Base-by-base conservation (phyloP, 2,113 vertebrate species). In the Aptenodytes forsteri region DNA sequence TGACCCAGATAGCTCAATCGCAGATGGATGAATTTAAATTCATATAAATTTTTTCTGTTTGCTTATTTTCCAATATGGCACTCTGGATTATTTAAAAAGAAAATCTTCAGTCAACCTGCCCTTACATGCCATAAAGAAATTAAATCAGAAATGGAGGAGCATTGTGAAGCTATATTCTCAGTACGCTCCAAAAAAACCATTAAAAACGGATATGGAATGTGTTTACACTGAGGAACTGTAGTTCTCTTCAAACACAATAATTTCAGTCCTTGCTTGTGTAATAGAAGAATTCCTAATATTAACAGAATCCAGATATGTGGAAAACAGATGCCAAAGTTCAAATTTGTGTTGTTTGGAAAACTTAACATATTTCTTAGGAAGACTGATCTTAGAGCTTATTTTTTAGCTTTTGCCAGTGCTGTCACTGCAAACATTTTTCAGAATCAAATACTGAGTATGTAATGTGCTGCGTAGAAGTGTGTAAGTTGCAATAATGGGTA, bases 321-420 rank as follows among this genome's bases (percentile, higher is more conserved):
- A 83, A 92, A 95, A 83, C 81, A 94, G 88, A 95, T 90, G 88
- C 71, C 62, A 78, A 85, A 85, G 47, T 72, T 94, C 73, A 65
- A 36, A 87, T 85, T 69, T 25, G 29, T 49, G 29, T 83, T 77
- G 30, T 93, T 95, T 67, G 56, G 71, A 80, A 91, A 89, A 71
- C 80, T 69, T 69, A 52, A 59, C 58, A 38, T 32, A 34, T 82
- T 92, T 78, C 38, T 80, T 59, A 58, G 80, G 70, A 85, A 64
- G 42, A 20, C 54, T 71, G 20, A 72, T 72, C 96, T 81, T 90
- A 44, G 69, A 87, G 50, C 22, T 55, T 42, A 34, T 50, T 87
- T 92, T 95, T 50, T 16, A 77, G 38, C 30, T 90, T 87, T 90
- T 66, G 23, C 44, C 52, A 32, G 64, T 61, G 54, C 32, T 34